Base-by-base conservation (phyloP, 2,797 vertebrate species). In the Poeciliopsis gracilis region DNA sequence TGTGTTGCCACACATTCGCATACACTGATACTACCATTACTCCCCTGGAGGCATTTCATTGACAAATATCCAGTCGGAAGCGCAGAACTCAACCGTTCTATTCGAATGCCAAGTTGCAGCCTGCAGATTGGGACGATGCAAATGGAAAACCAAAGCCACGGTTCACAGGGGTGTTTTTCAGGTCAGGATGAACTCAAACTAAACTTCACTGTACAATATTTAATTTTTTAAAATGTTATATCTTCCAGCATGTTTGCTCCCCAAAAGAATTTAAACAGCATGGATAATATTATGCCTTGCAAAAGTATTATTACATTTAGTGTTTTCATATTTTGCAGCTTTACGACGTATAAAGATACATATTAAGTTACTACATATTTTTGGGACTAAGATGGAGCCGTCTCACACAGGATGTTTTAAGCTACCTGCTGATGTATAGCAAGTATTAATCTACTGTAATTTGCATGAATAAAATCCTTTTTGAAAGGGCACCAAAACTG, bases 1-100 rank as follows among this genome's bases (percentile, higher is more conserved):
- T 84, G 77, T 78, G 81, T 85, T 63, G 46, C 74, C 82, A 72
- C 82, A 85, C 81, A 81, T 75, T 76, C 71, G 30, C 73, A 15
- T 76, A 71, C 73, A 74, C 69, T 76, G 33, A 80, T 75, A 84
- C 63, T 75, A 85, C 67, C 70, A 20, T 84, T 82, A 80, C 69
- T 55, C 46, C 76, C 76, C 33, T 55, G 75, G 28, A 76, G 73
- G 78, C 70, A 63, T 78, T 91, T 73, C 76, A 57, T 78, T 81
- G 72, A 86, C 77, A 76, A 74, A 84, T 72, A 84, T 84, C 82
- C 13, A 10, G 59, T 82, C 33, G 38, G 36, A 67, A 67, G 20
- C 23, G 1, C 63, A 59, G 61, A 25, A 78, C 71, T 75, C 53
- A 0, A 2, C 23, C 49, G 15, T 57, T 77, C 61, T 33, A 8